These are phyloP conservation scores for Nycticebus coucang DNA, from an alignment of 2,113 vertebrate genomes.

Conservation along the genomic window DNA sequence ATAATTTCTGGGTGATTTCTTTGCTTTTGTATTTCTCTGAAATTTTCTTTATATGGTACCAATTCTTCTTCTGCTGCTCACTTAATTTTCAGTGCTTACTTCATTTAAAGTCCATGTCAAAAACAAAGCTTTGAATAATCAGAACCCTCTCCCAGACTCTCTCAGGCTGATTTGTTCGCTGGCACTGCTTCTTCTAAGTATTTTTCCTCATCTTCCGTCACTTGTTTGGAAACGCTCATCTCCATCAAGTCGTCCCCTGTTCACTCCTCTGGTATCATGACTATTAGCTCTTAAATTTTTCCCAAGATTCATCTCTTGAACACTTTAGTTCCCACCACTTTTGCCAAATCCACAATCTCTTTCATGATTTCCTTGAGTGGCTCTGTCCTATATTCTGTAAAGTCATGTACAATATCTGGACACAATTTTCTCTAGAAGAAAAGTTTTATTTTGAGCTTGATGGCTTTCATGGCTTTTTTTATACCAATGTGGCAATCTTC, in stretches of 20 bases:
- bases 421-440: background rate
- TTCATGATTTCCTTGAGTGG: background rate
- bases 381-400: background rate
- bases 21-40: background rate
- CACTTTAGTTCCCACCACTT: background rate
- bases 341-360: background rate
- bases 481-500: background rate
- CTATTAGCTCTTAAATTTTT: background rate
- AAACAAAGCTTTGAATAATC: background rate
- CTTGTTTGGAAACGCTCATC: background rate
- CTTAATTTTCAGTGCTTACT: background rate
- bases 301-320: background rate
- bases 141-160: background rate
- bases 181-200: background rate
- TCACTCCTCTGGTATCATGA: background rate
- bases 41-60: background rate
- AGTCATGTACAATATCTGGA: background rate
- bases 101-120: background rate
- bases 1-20: background rate
- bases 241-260: background rate
- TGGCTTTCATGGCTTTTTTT: background rate
- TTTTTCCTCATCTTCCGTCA: background rate
- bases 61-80: background rate
- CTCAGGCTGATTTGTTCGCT: background rate
- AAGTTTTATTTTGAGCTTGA: background rate